A percentile compares a stretch with the other conserved stretches of the same genome.
Evolutionary conservation across 2,888 invertebrate species (phyloP).

Genomic region (Neoaliturus tenellus): DNA sequence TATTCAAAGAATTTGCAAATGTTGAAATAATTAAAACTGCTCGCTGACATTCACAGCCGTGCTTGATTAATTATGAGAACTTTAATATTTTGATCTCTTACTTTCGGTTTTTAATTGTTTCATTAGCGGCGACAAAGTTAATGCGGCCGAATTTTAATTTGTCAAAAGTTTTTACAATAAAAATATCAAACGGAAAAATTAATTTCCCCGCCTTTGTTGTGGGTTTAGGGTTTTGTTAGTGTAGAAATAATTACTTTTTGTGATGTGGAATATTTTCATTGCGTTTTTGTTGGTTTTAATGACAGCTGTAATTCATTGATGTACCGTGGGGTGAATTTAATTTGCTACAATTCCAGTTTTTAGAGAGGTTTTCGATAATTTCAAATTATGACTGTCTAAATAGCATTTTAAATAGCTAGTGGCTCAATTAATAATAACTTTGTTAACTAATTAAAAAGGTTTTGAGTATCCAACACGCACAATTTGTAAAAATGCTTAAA

Average conservation of each 20-base stretch:
- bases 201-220: neutral
- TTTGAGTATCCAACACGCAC: too few species aligned
- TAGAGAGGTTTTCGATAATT: too few species aligned
- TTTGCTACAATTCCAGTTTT: too few species aligned
- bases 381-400: too few species aligned
- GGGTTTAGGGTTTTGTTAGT: conserved; percentile 2
- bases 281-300: neutral
- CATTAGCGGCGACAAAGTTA: conserved; percentile 1
- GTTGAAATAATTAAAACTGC: too few species aligned
- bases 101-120: conserved; percentile 39
- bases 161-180: conserved; percentile 8
- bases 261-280: neutral
- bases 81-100: conserved; percentile 29
- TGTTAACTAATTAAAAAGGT: too few species aligned
- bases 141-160: conserved; percentile 25
- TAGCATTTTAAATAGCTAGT: too few species aligned
- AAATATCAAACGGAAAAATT: conserved; percentile 43
- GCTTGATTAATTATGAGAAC: conserved; percentile 6
- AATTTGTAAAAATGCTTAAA: too few species aligned
- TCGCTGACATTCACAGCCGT: neutral
- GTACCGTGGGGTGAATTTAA: too few species aligned
- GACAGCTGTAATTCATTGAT: neutral
- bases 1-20: too few species aligned
- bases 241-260: conserved; percentile 22
- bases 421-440: too few species aligned